Base-by-base conservation (phyloP, 2,113 vertebrate species). In the Syrrhaptes paradoxus region DNA sequence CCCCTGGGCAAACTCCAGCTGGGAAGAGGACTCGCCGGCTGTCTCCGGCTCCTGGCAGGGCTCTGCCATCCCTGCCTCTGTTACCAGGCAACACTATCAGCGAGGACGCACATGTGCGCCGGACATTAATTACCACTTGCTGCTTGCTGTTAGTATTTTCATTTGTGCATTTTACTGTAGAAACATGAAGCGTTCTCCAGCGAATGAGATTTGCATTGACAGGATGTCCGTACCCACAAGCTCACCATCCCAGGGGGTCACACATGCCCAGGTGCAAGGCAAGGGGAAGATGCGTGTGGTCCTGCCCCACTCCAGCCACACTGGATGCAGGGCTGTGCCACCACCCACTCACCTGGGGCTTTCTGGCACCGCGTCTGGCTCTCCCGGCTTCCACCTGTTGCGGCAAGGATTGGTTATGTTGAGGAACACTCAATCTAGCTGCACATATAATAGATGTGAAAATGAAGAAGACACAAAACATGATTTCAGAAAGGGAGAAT, bases 61-160 rank as follows among this genome's bases (percentile, higher is more conserved):
- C 76, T 72, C 81, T 96, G 86, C 74, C 91, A 80, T 51, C 87
- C 54, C 70, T 31, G 63, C 91, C 57, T 59, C 88, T 73, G 89
- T 95, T 96, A 94, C 96, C 92, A 96, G 85, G 97, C 96, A 97
- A 97, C 88, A 89, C 55, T 93, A 96, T 90, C 92, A 94, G 95
- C 0, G 6, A 82, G 41, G 62, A 58, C 58, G 95, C 94, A 96
- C 82, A 71, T 57, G 76, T 93, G 57, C 10, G 4, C 45, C 22
- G 88, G 95, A 90, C 88, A 89, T 72, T 85, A 92, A 86, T 90
- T 86, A 75, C 46, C 90, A 59, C 90, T 65, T 93, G 85, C 89
- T 85, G 91, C 78, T 96, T 2, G 13, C 70, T 93, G 36, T 79
- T 94, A 76, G 5, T 70, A 31, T 93, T 94, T 70, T 88, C 91